These are phyloP conservation scores for Druon quercuslanigerum DNA, from an alignment of 1,140 invertebrate genomes.

Conservation along the genomic window DNA sequence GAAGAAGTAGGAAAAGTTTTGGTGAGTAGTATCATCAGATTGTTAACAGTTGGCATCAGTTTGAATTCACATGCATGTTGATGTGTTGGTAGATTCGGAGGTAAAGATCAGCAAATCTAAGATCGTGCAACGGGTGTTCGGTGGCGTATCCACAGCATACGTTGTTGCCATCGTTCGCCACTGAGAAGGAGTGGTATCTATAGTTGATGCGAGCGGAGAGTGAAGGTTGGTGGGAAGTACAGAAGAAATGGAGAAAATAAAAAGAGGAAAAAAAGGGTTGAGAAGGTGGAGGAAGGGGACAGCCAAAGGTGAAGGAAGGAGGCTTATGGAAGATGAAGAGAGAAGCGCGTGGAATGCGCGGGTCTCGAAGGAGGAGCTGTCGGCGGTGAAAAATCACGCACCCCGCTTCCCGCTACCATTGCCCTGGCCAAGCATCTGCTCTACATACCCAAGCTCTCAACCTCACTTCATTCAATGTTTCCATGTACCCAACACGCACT, in stretches of 20 bases:
- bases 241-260: constrained; percentile 30
- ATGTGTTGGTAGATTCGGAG: constrained; percentile 50
- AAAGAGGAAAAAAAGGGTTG: constrained; percentile 37
- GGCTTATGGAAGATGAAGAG: constrained; percentile 2
- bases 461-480: constrained; percentile 38
- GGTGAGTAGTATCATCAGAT: no score
- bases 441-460: constrained; percentile 70
- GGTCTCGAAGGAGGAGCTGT: constrained; percentile 67
- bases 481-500: constrained; percentile 10
- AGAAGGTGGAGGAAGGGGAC: constrained; percentile 2
- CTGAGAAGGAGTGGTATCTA: background rate
- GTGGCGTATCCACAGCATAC: constrained; percentile 57
- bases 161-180: constrained; percentile 45
- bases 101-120: constrained; percentile 63
- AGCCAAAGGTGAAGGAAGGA: constrained; percentile 36
- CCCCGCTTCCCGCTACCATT: constrained; percentile 52
- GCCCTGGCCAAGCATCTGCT: constrained; percentile 64
- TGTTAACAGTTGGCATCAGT: no score
- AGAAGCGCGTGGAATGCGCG: constrained; percentile 46
- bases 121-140: constrained; percentile 62
- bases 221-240: constrained; percentile 50
- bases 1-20: no score
- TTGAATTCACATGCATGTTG: constrained; percentile 4
- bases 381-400: constrained; percentile 70
- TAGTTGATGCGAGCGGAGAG: constrained; percentile 39